Evolutionary conservation across 2,888 invertebrate genomes (phyloP).

Genomic region (Argyra leucocephala): DNA sequence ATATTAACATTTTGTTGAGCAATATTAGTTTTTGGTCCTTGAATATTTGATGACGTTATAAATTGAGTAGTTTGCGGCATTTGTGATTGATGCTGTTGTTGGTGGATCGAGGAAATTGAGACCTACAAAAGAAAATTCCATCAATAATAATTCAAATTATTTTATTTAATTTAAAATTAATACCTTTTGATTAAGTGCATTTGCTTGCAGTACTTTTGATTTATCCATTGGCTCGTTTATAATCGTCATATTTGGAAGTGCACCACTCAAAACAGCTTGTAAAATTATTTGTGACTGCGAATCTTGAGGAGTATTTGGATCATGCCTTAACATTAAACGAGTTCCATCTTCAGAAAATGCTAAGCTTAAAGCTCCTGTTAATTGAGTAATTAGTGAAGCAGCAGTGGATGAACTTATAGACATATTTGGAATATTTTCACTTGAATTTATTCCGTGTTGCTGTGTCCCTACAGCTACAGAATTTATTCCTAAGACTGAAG

Average conservation of each 20-base stretch:
- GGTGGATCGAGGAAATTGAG: background rate
- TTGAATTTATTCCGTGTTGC: constrained; percentile 31
- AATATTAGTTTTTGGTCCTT: background rate
- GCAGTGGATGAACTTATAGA: constrained; percentile 33
- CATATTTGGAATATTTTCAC: constrained; percentile 35
- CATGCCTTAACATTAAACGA: constrained; percentile 55
- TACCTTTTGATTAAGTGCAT: background rate
- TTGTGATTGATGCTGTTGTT: constrained; percentile 15
- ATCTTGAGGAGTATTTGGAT: constrained; percentile 51
- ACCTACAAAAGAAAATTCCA: background rate
- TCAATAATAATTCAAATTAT: background rate
- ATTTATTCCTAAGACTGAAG: constrained; percentile 15
- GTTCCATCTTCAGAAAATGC: constrained; percentile 60
- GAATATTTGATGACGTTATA: background rate
- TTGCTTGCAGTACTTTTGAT: constrained; percentile 17
- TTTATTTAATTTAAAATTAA: background rate
- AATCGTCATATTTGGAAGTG: constrained; percentile 42
- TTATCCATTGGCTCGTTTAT: constrained; percentile 37
- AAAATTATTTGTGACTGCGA: constrained; percentile 43
- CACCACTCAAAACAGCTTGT: constrained; percentile 42
- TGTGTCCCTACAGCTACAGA: constrained; percentile 22
- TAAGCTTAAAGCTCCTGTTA: constrained; percentile 55
- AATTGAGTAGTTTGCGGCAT: background rate
- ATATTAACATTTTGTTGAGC: background rate
- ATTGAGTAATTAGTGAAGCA: constrained; percentile 45